Conservation (phyloP, 2,113 vertebrate genomes). For the Hemicordylus capensis region DNA sequence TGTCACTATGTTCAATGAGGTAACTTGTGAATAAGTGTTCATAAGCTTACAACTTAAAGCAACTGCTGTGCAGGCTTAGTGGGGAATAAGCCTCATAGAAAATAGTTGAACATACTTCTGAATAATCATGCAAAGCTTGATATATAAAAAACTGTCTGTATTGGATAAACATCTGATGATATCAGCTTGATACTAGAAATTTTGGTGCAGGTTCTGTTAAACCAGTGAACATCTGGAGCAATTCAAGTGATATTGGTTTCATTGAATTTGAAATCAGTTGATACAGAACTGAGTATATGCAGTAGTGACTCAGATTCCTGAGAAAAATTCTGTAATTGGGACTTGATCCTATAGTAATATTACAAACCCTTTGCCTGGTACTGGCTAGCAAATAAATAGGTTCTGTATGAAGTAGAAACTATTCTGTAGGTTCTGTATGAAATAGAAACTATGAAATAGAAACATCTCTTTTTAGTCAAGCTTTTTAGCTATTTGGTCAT, state of each 20-base stretch:
- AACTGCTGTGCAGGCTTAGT: neutral
- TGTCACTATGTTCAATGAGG: neutral
- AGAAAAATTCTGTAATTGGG: neutral
- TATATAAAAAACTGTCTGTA: neutral
- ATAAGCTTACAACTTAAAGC: neutral
- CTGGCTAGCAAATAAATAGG: neutral
- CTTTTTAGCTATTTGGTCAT: too few relatives aligned
- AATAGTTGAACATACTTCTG: neutral
- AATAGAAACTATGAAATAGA: too few relatives aligned
- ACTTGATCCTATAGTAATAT: neutral
- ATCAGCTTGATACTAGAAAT: neutral
- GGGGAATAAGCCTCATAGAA: neutral
- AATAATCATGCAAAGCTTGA: neutral
- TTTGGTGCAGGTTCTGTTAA: neutral
- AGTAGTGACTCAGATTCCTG: neutral
- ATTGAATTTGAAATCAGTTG: neutral
- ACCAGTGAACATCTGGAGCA: neutral
- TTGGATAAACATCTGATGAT: neutral
- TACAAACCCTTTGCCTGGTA: rapidly evolving
- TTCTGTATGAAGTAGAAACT: neutral
- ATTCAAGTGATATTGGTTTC: rapidly evolving
- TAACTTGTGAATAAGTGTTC: neutral
- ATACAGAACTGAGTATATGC: rapidly evolving
- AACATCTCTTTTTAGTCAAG: too few relatives aligned
- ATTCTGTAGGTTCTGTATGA: too few relatives aligned